These are phyloP conservation scores for Diloba caeruleocephala DNA, from an alignment of 2,888 invertebrate genomes.

Conservation along the genomic window DNA sequence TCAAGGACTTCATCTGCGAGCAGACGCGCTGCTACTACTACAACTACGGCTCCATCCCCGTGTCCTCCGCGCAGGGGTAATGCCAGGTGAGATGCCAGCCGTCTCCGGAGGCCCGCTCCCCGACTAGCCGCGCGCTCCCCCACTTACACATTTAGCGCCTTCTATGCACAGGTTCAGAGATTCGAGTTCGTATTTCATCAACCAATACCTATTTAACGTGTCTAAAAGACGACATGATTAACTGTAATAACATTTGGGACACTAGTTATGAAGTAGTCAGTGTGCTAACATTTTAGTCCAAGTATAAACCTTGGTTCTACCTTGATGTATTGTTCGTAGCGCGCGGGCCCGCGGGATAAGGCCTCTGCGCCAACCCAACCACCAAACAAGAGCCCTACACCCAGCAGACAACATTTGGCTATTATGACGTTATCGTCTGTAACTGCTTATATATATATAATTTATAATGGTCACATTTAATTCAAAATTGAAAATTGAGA, in stretches of 20 bases:
- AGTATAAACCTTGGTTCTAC: slow-evolving; percentile 61
- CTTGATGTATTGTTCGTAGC: slow-evolving; percentile 64
- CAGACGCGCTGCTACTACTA: slow-evolving; percentile 97
- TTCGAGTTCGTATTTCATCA: slow-evolving; percentile 27
- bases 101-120: slow-evolving; percentile 88
- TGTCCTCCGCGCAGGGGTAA: slow-evolving; percentile 97
- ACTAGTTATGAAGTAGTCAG: slow-evolving; percentile 64
- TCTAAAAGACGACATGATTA: slow-evolving; percentile 70
- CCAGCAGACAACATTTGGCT: slow-evolving; percentile 77
- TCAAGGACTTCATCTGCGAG: slow-evolving; percentile 97
- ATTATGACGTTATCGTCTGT: slow-evolving; percentile 43
- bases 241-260: slow-evolving; percentile 53
- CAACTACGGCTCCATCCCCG: slow-evolving; percentile 97
- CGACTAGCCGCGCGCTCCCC: slow-evolving; percentile 81
- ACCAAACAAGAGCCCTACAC: slow-evolving; percentile 89
- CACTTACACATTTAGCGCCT: slow-evolving; percentile 40
- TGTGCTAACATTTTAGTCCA: slow-evolving; percentile 74
- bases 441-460: slow-evolving; percentile 23
- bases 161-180: slow-evolving; percentile 36
- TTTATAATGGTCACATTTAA: slow-evolving; percentile 36
- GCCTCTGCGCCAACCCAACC: slow-evolving; percentile 88
- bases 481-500: slow-evolving; percentile 77
- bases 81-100: slow-evolving; percentile 92
- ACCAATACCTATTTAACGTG: slow-evolving; percentile 54
- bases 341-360: slow-evolving; percentile 86